These are phyloP conservation scores for Oreohelix idahoensis DNA, from an alignment of 1,140 invertebrate genomes.

Conservation along the genomic window DNA sequence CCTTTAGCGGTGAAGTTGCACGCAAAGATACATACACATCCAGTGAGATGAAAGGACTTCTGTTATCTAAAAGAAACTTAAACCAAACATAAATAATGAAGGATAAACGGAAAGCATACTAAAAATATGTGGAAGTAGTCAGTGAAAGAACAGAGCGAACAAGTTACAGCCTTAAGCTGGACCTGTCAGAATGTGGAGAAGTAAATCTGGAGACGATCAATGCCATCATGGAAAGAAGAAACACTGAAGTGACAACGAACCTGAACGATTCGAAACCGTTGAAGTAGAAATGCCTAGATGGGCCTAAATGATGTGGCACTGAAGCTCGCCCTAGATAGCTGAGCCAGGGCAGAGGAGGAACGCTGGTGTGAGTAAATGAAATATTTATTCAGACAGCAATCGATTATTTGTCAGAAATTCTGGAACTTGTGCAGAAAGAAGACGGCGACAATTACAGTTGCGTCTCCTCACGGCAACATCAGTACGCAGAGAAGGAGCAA, in stretches of 20 bases:
- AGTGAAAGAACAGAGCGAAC: too few species aligned
- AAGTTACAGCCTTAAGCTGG: too few species aligned
- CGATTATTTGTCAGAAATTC: neutral
- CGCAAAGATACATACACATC: too few species aligned
- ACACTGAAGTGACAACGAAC: neutral
- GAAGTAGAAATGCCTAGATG: neutral
- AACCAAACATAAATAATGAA: too few species aligned
- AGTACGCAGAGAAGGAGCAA: too few species aligned
- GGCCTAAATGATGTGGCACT: neutral
- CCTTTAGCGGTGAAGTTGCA: too few species aligned
- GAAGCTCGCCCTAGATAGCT: neutral
- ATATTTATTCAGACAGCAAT: constrained; percentile 3
- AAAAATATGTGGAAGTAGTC: too few species aligned
- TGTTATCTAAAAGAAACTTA: too few species aligned
- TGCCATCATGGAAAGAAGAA: neutral
- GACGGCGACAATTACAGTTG: neutral
- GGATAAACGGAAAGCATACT: too few species aligned
- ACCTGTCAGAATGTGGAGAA: too few species aligned
- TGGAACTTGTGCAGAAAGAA: neutral
- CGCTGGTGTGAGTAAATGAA: neutral
- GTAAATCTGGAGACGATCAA: neutral
- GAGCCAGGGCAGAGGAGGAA: neutral
- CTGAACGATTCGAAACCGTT: neutral
- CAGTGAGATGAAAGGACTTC: too few species aligned
- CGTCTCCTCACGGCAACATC: too few species aligned